These are phyloP conservation scores for Eubucco bourcierii DNA, from an alignment of 2,113 vertebrate genomes.

Conservation along the genomic window DNA sequence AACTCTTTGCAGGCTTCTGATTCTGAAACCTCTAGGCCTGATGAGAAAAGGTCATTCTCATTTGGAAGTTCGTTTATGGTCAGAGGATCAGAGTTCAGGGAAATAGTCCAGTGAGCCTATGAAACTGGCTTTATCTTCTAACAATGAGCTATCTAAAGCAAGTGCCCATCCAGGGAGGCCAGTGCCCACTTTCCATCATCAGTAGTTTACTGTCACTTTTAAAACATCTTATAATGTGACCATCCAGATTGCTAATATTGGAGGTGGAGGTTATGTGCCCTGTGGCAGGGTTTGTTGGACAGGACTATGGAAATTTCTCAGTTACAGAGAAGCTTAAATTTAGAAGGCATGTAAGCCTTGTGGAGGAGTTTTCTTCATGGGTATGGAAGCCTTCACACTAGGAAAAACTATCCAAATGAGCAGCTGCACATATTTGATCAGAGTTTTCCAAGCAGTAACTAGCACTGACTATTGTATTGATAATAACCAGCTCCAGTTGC, in stretches of 20 bases:
- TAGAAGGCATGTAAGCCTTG: background rate
- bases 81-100: background rate
- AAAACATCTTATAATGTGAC: background rate
- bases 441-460: background rate
- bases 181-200: background rate
- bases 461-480: background rate
- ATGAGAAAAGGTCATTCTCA: background rate
- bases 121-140: background rate
- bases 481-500: background rate
- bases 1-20: background rate
- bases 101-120: background rate
- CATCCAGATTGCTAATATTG: background rate
- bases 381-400: background rate
- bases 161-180: background rate
- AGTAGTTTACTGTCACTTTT: background rate
- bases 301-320: background rate
- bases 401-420: background rate
- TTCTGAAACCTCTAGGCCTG: background rate
- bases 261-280: background rate
- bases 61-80: background rate
- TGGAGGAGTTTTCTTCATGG: background rate
- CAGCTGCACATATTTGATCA: slow-evolving; percentile 13
- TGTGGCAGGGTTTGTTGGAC: background rate
- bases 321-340: background rate
- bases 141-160: background rate